Evolutionary conservation across 2,113 vertebrate species (phyloP).

Genomic region (Oncorhynchus kisutch): DNA sequence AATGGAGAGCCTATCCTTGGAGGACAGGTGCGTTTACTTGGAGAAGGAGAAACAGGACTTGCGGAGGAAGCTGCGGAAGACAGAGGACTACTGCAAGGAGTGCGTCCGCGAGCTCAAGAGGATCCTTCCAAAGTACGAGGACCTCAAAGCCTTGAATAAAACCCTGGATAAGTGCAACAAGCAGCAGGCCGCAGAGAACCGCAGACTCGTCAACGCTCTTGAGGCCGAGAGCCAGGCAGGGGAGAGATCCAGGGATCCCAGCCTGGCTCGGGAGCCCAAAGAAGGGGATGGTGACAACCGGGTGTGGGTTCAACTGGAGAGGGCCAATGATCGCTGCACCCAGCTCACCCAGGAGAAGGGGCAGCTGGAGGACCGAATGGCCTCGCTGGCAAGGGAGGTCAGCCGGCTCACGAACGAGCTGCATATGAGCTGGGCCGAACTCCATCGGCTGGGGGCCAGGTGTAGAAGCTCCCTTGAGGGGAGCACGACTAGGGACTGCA

Average conservation of each 20-base stretch:
- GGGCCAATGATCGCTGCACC: slow-evolving; percentile 35
- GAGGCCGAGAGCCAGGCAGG: slow-evolving; percentile 50
- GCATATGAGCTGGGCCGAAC: slow-evolving; percentile 43
- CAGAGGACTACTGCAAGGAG: slow-evolving; percentile 55
- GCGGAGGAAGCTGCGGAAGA: slow-evolving; percentile 51
- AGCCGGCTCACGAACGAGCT: slow-evolving; percentile 44
- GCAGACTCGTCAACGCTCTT: slow-evolving; percentile 42
- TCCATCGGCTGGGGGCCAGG: slow-evolving; percentile 53
- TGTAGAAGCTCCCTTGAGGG: slow-evolving; percentile 41
- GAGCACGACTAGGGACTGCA: slow-evolving; percentile 38
- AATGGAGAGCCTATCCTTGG: slow-evolving; percentile 29
- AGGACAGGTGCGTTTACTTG: slow-evolving; percentile 48
- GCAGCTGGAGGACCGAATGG: slow-evolving; percentile 31
- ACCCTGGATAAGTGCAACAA: slow-evolving; percentile 53
- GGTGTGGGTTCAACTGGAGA: slow-evolving; percentile 40
- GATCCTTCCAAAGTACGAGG: slow-evolving; percentile 57
- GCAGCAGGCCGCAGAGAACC: slow-evolving; percentile 59
- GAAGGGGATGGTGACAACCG: slow-evolving; percentile 39
- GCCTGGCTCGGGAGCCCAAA: neutral
- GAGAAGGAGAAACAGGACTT: slow-evolving; percentile 57
- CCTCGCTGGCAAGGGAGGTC: slow-evolving; percentile 48
- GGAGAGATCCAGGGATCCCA: slow-evolving; percentile 40
- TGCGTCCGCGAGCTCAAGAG: slow-evolving; percentile 58
- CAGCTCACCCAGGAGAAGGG: slow-evolving; percentile 53
- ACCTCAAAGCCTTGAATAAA: slow-evolving; percentile 58